A percentile compares a stretch with the other conserved stretches of the same genome.
Conservation (phyloP, 1,140 invertebrate species). For the Sinonovacula constricta region DNA sequence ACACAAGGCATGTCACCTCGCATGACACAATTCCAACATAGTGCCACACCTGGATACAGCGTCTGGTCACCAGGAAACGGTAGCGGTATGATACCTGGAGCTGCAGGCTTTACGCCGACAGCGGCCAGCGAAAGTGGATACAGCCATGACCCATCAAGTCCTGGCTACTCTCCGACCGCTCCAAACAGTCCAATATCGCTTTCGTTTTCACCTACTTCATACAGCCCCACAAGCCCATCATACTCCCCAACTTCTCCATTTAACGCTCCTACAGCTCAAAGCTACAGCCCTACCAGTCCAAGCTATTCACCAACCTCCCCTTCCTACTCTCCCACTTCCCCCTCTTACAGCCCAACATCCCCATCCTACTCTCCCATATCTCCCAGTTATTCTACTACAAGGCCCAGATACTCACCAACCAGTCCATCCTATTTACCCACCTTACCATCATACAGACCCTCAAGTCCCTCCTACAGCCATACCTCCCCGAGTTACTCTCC, state of each 20-base stretch:
- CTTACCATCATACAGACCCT: slow-evolving; percentile 82
- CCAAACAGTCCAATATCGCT: slow-evolving; percentile 85
- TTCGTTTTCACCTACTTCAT: slow-evolving; percentile 83
- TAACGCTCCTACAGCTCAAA: slow-evolving; percentile 81
- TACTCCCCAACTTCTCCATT: slow-evolving; percentile 87
- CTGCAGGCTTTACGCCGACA: slow-evolving; percentile 95
- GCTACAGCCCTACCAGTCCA: slow-evolving; percentile 81
- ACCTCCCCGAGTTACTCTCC: slow-evolving; percentile 81
- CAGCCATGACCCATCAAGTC: slow-evolving; percentile 82
- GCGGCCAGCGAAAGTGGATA: slow-evolving; percentile 75
- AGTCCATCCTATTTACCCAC: slow-evolving; percentile 83
- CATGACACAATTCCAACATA: slow-evolving; percentile 96
- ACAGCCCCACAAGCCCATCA: slow-evolving; percentile 85
- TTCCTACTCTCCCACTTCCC: slow-evolving; percentile 80
- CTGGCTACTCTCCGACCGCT: slow-evolving; percentile 84
- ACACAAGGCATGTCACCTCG: slow-evolving; percentile 92
- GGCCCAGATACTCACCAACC: slow-evolving; percentile 84
- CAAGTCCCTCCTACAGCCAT: slow-evolving; percentile 86
- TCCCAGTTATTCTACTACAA: slow-evolving; percentile 84
- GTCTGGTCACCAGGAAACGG: slow-evolving; percentile 92
- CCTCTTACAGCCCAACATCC: slow-evolving; percentile 86
- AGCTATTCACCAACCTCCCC: slow-evolving; percentile 85
- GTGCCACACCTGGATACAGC: slow-evolving; percentile 91
- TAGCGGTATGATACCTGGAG: slow-evolving; percentile 97
- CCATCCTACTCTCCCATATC: slow-evolving; percentile 84